Percentiles rank a stretch among this genome's conserved stretches.
Evolutionary conservation across 2,113 vertebrate genomes (phyloP).

Genomic region (Platysternon megacephalum): DNA sequence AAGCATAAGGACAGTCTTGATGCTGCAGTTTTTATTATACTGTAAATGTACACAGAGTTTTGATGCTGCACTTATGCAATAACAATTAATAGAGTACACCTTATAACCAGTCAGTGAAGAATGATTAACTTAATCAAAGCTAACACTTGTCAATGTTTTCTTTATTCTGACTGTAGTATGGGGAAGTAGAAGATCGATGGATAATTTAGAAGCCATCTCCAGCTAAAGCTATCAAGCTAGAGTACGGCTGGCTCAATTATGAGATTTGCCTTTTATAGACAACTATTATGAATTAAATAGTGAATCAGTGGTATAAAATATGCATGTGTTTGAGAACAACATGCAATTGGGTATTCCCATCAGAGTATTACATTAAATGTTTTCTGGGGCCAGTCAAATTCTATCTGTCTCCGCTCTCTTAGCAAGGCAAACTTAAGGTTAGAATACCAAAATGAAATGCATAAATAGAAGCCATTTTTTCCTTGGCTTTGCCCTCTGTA

Average conservation of each 20-base stretch:
- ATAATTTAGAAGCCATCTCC: neutral
- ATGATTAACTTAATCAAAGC: conserved; percentile 15
- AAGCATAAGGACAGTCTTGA: neutral
- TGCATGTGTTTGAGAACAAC: neutral
- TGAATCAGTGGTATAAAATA: neutral
- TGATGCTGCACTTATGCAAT: neutral
- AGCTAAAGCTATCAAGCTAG: neutral
- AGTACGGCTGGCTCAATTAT: neutral
- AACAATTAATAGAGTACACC: neutral
- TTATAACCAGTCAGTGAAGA: neutral
- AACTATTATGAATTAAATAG: neutral
- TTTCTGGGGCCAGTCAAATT: neutral
- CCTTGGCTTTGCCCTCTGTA: neutral
- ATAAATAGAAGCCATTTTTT: neutral
- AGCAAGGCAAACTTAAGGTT: neutral
- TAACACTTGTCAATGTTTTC: neutral
- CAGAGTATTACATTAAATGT: neutral
- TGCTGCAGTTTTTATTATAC: neutral
- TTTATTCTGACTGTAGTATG: neutral
- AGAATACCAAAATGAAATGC: neutral
- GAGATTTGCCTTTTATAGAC: neutral
- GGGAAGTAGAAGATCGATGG: neutral
- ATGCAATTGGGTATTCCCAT: neutral
- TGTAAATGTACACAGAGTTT: neutral
- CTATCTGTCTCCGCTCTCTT: neutral